phyloP scores from a whole-genome alignment of 37 sponge, comb jelly and placozoan genomes.

The Halichondria panicea region DNA sequence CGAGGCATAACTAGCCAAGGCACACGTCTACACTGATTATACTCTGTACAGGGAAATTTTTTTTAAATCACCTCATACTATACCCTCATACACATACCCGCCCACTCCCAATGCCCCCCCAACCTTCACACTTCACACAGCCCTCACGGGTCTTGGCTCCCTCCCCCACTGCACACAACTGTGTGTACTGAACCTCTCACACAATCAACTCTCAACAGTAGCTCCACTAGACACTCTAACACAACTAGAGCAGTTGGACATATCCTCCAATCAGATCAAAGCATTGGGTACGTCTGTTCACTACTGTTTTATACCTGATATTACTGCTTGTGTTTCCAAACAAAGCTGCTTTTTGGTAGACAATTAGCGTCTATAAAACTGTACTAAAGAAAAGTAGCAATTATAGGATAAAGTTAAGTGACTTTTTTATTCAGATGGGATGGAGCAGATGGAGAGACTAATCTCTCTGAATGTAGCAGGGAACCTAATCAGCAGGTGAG shows the following conservation, averaged over 20 bases:
- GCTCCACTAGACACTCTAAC: conserved; percentile 17
- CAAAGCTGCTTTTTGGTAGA: too few species aligned
- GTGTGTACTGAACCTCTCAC: conserved; percentile 29
- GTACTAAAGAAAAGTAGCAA: too few species aligned
- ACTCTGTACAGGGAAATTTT: too few species aligned
- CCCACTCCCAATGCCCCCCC: background rate
- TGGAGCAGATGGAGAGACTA: too few species aligned
- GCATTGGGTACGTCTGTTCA: conserved; percentile 14
- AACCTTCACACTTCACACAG: background rate
- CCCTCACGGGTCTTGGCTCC: background rate
- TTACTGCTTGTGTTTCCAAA: background rate
- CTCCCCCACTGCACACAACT: conserved; percentile 12
- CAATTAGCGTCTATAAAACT: too few species aligned
- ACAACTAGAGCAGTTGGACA: conserved; percentile 24
- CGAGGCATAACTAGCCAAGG: too few species aligned
- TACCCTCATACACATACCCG: background rate
- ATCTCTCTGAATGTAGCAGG: too few species aligned
- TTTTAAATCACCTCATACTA: background rate
- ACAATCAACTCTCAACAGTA: conserved; percentile 17
- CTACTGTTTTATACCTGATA: background rate
- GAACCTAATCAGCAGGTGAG: too few species aligned
- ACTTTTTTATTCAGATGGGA: too few species aligned
- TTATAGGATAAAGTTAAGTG: too few species aligned
- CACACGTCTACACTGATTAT: too few species aligned
- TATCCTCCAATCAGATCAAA: conserved; percentile 31